Conservation (phyloP, 1,140 invertebrate genomes). For the Caerostris extrusa region DNA sequence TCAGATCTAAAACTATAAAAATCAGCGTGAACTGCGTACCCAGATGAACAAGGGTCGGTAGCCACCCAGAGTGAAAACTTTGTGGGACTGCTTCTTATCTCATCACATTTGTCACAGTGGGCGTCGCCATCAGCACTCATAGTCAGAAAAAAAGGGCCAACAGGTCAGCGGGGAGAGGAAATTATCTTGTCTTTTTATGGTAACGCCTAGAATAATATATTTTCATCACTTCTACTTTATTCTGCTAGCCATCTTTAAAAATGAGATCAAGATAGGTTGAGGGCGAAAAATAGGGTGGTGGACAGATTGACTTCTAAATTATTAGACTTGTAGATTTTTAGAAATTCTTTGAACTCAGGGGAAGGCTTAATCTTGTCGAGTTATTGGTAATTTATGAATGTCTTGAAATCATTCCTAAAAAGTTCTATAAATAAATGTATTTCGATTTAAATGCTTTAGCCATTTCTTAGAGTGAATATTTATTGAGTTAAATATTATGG, state of each 20-base stretch:
- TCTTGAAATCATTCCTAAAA: too few species aligned
- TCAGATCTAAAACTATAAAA: slow-evolving; percentile 65
- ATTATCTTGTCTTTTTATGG: slow-evolving; percentile 45
- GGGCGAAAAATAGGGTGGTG: background rate
- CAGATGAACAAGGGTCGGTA: background rate
- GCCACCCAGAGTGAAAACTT: slow-evolving; percentile 34
- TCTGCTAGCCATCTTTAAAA: background rate
- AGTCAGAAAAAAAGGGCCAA: slow-evolving; percentile 18
- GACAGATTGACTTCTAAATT: background rate
- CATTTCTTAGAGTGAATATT: too few species aligned
- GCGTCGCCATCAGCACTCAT: slow-evolving; percentile 8
- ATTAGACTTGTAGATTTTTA: background rate
- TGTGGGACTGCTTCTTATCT: slow-evolving; percentile 43
- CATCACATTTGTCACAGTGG: slow-evolving; percentile 66
- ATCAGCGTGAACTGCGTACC: slow-evolving; percentile 2
- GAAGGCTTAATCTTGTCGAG: too few species aligned
- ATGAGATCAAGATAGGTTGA: background rate
- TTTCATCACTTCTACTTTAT: slow-evolving; percentile 3
- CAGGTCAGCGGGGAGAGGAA: background rate
- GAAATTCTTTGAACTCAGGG: too few species aligned
- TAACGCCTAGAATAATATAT: slow-evolving; percentile 36
- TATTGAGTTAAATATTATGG: too few species aligned
- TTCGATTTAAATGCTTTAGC: too few species aligned
- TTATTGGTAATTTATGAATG: too few species aligned
- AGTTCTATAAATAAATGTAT: too few species aligned